Conservation (phyloP, 2,888 invertebrate genomes). For the Drosophila silvestris region DNA sequence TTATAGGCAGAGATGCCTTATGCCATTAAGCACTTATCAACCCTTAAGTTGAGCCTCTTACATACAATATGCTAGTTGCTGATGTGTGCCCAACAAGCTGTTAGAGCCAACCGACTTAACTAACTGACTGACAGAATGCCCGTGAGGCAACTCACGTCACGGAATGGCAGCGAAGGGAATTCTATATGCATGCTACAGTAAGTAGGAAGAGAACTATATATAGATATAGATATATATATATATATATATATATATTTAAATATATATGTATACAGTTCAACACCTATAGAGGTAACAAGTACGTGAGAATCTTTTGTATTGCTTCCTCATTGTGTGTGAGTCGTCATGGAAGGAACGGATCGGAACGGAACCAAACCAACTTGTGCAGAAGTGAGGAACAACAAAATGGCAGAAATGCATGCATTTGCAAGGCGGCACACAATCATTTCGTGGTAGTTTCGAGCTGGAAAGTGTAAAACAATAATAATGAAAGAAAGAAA, state of each 20-base stretch:
- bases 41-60: background rate
- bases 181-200: slow-evolving; percentile 38
- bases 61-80: slow-evolving; percentile 5
- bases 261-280: slow-evolving; percentile 49
- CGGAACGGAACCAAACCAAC: slow-evolving; percentile 37
- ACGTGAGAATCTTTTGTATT: slow-evolving; percentile 81
- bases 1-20: background rate
- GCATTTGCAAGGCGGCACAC: slow-evolving; percentile 25
- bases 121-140: slow-evolving; percentile 24
- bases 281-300: slow-evolving; percentile 73
- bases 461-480: slow-evolving; percentile 71
- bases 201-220: slow-evolving; percentile 28
- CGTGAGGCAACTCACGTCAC: slow-evolving; percentile 6
- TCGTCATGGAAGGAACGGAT: slow-evolving; percentile 23
- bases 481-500: slow-evolving; percentile 41
- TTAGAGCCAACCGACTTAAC: slow-evolving; percentile 23
- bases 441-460: slow-evolving; percentile 61
- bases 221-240: slow-evolving; percentile 12
- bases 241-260: background rate
- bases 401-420: slow-evolving; percentile 16
- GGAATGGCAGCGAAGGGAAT: slow-evolving; percentile 33
- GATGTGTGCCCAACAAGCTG: slow-evolving; percentile 34
- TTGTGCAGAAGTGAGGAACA: background rate
- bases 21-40: slow-evolving; percentile 5
- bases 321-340: slow-evolving; percentile 72